These are phyloP conservation scores for Trimorus sp. DNA, from an alignment of 2,888 invertebrate genomes.

Conservation along the genomic window DNA sequence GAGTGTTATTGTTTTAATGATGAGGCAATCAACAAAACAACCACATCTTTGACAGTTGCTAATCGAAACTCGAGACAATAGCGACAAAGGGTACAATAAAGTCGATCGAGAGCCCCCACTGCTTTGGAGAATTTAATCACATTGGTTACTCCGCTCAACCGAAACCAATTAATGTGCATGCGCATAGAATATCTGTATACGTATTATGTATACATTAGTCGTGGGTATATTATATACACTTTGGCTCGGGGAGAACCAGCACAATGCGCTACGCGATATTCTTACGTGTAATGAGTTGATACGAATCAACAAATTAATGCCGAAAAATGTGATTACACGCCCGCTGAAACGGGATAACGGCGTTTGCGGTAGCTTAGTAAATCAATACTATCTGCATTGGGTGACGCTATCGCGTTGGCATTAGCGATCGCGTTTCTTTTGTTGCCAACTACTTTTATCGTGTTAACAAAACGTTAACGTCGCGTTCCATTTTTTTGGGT, in stretches of 20 bases:
- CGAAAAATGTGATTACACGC: conserved; percentile 29
- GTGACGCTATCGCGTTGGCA: background rate
- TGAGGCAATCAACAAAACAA: conserved; percentile 63
- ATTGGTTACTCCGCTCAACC: conserved; percentile 75
- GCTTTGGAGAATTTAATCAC: conserved; percentile 75
- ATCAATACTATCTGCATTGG: conserved; percentile 25
- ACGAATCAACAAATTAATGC: conserved; percentile 39
- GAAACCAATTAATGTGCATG: conserved; percentile 76
- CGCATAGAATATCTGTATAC: conserved; percentile 66
- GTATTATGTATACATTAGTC: conserved; percentile 34
- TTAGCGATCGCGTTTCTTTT: no score
- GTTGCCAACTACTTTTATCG: no score
- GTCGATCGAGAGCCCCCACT: conserved; percentile 68
- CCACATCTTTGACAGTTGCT: conserved; percentile 66
- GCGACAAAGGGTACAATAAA: conserved; percentile 67
- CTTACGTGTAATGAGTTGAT: conserved; percentile 32
- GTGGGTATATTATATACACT: no score
- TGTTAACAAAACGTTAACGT: no score
- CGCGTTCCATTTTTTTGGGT: no score
- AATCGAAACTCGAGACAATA: conserved; percentile 65
- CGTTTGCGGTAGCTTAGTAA: background rate
- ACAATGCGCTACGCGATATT: conserved; percentile 27
- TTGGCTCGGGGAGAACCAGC: no score
- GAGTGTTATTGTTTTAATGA: conserved; percentile 60
- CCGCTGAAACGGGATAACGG: conserved; percentile 2